phyloP scores from a whole-genome alignment of 1,140 invertebrate genomes.

The Rhopalosiphum maidis region DNA sequence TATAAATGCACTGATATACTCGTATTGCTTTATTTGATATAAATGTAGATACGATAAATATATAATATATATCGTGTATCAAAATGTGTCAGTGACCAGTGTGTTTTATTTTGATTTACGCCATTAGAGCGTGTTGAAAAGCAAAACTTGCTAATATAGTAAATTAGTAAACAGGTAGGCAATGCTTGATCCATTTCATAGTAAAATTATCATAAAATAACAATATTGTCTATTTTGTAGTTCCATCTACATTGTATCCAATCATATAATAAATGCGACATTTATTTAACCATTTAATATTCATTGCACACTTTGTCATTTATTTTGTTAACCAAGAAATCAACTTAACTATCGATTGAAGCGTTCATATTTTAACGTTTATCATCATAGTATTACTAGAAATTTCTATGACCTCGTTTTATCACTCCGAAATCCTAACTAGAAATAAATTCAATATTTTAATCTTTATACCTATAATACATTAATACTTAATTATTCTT shows the following conservation, averaged over 20 bases:
- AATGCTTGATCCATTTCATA: not conserved
- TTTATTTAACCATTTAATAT: not conserved
- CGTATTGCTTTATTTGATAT: not conserved
- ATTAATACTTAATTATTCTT: not conserved
- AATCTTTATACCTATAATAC: not conserved
- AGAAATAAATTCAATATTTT: not conserved
- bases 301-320: not conserved
- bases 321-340: not conserved
- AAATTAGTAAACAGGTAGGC: not conserved
- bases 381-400: not conserved
- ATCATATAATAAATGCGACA: not conserved
- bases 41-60: not conserved
- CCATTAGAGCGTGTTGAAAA: not conserved
- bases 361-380: not conserved
- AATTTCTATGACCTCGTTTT: not conserved
- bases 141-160: not conserved
- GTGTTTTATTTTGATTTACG: not conserved
- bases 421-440: not conserved
- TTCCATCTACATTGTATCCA: not conserved
- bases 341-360: not conserved
- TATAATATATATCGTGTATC: not conserved
- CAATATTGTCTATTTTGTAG: not conserved
- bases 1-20: not conserved
- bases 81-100: not conserved
- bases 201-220: not conserved